Conservation (phyloP, 1,140 invertebrate species). For the Thalassaphorura encarpata region DNA sequence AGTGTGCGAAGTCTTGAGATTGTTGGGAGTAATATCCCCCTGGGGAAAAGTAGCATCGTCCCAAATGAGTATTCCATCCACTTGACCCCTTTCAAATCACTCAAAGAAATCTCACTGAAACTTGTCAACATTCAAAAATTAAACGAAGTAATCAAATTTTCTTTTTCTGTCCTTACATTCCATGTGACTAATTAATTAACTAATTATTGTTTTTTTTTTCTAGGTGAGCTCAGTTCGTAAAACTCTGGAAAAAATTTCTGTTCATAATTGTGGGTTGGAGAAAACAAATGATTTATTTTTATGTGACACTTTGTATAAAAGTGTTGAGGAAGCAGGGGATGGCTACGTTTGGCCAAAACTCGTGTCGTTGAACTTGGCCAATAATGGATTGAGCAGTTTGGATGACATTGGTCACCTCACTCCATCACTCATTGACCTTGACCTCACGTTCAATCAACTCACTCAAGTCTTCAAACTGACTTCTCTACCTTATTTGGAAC, state of each 20-base stretch:
- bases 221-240: conserved; percentile 41
- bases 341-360: conserved; percentile 20
- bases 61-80: conserved; percentile 69
- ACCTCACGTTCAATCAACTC: conserved; percentile 32
- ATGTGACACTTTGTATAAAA: conserved; percentile 57
- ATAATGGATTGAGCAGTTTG: conserved; percentile 25
- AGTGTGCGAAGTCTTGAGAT: conserved; percentile 57
- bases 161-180: too few species aligned
- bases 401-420: conserved; percentile 28
- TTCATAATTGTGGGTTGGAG: conserved; percentile 50
- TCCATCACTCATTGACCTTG: conserved; percentile 23
- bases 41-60: conserved; percentile 69
- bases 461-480: conserved; percentile 52
- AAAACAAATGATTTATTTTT: conserved; percentile 59
- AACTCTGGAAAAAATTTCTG: conserved; percentile 49
- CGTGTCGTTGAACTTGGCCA: conserved; percentile 14
- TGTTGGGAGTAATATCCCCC: conserved; percentile 50
- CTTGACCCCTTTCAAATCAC: conserved; percentile 63
- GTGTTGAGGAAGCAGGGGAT: conserved; percentile 21
- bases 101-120: conserved; percentile 39
- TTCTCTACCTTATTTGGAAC: conserved; percentile 59
- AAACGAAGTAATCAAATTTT: conserved; percentile 10
- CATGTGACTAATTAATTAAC: too few species aligned
- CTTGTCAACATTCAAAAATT: conserved; percentile 26
- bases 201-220: not conserved